These are phyloP conservation scores for Borostomias antarcticus DNA, from an alignment of 2,797 vertebrate genomes.

Conservation along the genomic window DNA sequence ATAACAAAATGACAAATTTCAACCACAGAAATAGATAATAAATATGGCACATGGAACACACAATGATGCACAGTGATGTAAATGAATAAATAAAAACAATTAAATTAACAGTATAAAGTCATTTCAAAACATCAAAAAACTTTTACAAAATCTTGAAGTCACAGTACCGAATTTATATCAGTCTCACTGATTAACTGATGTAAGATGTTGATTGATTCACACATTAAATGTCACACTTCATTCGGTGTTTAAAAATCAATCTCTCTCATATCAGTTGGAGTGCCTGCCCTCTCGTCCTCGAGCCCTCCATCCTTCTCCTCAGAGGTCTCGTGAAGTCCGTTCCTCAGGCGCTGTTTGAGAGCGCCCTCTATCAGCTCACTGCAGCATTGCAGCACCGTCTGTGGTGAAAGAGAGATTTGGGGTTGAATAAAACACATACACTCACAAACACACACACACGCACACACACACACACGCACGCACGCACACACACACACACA, in stretches of 20 bases:
- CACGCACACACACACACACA: neutral
- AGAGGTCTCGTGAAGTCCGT: conserved; percentile 48
- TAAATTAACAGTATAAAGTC: conserved; percentile 61
- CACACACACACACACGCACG: neutral
- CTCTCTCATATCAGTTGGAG: conserved; percentile 79
- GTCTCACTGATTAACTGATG: conserved; percentile 71
- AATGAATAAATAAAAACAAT: conserved; percentile 70
- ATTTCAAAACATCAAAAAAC: conserved; percentile 47
- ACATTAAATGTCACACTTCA: conserved; percentile 33
- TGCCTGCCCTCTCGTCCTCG: conserved; percentile 71
- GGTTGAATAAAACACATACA: neutral
- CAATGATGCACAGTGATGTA: conserved; percentile 27
- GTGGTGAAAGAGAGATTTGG: neutral
- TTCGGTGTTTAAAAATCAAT: conserved; percentile 71
- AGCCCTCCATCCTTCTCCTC: conserved; percentile 65
- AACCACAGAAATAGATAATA: conserved; percentile 50
- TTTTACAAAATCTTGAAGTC: conserved; percentile 47
- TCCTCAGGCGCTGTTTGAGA: conserved; percentile 72
- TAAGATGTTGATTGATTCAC: conserved; percentile 52
- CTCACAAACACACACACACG: neutral
- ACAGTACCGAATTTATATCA: conserved; percentile 64
- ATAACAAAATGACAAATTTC: conserved; percentile 26
- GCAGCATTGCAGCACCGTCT: conserved; percentile 78
- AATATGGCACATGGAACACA: conserved; percentile 68
- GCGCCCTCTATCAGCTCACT: conserved; percentile 75